A percentile compares a stretch with the other conserved stretches of the same genome.
Evolutionary conservation across 2,113 vertebrate species (phyloP).

Genomic region (Nasalis larvatus): DNA sequence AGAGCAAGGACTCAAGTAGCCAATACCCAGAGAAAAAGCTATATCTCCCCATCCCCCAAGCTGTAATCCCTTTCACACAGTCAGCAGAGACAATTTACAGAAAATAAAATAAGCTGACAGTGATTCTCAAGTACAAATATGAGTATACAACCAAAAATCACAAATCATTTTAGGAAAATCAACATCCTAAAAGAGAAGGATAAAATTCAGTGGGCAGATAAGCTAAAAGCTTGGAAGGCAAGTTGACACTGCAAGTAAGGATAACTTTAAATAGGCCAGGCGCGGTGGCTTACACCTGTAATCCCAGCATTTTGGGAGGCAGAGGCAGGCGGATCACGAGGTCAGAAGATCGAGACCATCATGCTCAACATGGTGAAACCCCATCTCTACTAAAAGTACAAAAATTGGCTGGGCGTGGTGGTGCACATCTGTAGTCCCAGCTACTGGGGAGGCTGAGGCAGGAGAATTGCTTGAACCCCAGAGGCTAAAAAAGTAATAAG

Average conservation of each 20-base stretch:
- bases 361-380: no score
- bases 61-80: not conserved
- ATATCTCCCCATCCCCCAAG: not conserved
- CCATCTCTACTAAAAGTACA: no score
- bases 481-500: not conserved
- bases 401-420: no score
- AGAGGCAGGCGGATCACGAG: no score
- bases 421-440: no score
- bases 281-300: no score
- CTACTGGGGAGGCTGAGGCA: no score
- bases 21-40: not conserved
- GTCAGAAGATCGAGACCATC: no score
- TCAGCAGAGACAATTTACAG: not conserved
- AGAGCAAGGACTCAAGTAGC: not conserved
- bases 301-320: no score
- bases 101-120: not conserved
- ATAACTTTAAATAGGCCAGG: not conserved
- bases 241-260: not conserved
- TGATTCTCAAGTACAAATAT: not conserved
- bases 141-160: not conserved
- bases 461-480: no score
- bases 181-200: not conserved
- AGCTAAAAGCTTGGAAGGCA: not conserved
- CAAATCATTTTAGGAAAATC: conserved; percentile 2
- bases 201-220: not conserved